Conservation (phyloP, 2,113 vertebrate species). For the Cinclus mexicanus region DNA sequence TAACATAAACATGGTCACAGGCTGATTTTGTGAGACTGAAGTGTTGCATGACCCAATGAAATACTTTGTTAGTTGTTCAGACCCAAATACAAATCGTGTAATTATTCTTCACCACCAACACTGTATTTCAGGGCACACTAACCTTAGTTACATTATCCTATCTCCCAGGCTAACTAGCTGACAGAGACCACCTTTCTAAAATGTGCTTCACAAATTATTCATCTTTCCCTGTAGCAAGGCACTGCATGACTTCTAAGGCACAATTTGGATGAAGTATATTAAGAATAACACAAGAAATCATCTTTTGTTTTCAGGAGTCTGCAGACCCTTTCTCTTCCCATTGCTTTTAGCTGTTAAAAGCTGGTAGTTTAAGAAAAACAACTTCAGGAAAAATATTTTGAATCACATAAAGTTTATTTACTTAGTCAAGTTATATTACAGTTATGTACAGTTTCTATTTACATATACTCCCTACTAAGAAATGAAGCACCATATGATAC, state of each 20-base stretch:
- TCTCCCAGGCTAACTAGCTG: background rate
- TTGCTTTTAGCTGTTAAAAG: background rate
- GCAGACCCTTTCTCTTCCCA: background rate
- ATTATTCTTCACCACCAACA: background rate
- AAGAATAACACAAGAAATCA: background rate
- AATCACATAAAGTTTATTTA: conserved; percentile 48
- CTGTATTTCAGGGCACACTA: background rate
- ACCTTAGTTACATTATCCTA: background rate
- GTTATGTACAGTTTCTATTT: conserved; percentile 67
- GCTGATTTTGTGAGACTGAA: background rate
- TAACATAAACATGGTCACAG: background rate
- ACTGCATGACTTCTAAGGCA: background rate
- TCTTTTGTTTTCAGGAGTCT: background rate
- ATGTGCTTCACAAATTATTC: background rate
- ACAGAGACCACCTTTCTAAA: background rate
- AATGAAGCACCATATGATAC: conserved; percentile 36
- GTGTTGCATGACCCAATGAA: background rate
- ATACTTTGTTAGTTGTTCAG: background rate
- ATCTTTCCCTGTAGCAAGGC: background rate
- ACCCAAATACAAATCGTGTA: background rate
- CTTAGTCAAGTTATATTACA: conserved; percentile 57
- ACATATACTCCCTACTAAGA: conserved; percentile 23
- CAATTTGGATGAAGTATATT: fast-evolving
- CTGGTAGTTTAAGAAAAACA: background rate
- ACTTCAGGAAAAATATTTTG: background rate